These are phyloP conservation scores for Hozukius guyotensis DNA, from an alignment of 2,797 vertebrate species.

Conservation along the genomic window DNA sequence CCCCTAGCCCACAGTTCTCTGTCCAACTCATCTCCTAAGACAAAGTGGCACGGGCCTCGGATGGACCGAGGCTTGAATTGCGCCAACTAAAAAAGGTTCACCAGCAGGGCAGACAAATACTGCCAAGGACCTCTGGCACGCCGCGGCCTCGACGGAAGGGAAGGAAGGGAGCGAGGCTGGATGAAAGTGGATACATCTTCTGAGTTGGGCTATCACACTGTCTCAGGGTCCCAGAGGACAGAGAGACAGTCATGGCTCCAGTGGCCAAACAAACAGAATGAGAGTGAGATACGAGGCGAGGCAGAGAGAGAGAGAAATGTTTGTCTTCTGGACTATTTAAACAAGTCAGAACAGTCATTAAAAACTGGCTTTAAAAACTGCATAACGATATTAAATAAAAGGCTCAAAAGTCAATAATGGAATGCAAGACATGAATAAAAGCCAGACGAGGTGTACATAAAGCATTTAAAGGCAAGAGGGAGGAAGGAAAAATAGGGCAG, in stretches of 20 bases:
- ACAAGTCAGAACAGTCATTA: not conserved
- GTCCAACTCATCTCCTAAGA: slow-evolving; percentile 57
- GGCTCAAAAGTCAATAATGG: not conserved
- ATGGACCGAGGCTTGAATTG: slow-evolving; percentile 27
- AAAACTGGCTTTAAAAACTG: not conserved
- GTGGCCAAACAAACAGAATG: slow-evolving; percentile 3
- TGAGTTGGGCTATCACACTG: slow-evolving; percentile 33
- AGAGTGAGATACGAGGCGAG: not conserved
- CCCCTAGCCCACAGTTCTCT: slow-evolving; percentile 43
- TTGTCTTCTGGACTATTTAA: not conserved
- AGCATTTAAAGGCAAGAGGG: not conserved
- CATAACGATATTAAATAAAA: not conserved
- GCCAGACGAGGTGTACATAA: not conserved
- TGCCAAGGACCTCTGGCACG: slow-evolving; percentile 64
- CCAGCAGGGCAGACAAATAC: slow-evolving; percentile 39
- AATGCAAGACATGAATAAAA: not conserved
- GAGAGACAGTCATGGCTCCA: slow-evolving; percentile 26
- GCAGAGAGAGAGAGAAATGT: not conserved
- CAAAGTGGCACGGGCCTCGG: slow-evolving; percentile 43
- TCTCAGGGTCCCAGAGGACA: slow-evolving; percentile 36
- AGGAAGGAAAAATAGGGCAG: not conserved
- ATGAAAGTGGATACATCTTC: slow-evolving; percentile 41
- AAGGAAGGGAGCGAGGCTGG: not conserved
- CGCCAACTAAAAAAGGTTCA: slow-evolving; percentile 59
- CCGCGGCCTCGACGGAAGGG: not conserved